A percentile compares a stretch with the other conserved stretches of the same genome.
These are phyloP conservation scores for Petromus typicus DNA, from an alignment of 2,113 vertebrate species.

Conservation along the genomic window DNA sequence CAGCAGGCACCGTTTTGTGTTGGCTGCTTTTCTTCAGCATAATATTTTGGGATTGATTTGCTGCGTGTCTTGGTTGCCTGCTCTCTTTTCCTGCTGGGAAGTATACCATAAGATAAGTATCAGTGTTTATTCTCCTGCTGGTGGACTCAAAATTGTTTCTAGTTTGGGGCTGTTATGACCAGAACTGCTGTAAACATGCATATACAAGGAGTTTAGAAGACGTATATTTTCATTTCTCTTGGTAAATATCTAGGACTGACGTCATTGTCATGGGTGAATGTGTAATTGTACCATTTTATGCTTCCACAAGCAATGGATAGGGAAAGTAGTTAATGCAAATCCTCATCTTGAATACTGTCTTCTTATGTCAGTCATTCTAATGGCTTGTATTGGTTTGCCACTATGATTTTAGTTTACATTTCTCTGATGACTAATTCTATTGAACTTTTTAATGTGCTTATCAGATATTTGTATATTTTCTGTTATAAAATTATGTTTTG, in stretches of 20 bases:
- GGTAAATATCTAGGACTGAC: background rate
- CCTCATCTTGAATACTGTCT: background rate
- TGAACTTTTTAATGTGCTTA: background rate
- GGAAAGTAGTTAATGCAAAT: background rate
- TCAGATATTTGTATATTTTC: background rate
- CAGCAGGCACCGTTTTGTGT: background rate
- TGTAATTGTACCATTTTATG: background rate
- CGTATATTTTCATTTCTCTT: slow-evolving; percentile 29
- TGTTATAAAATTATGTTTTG: background rate
- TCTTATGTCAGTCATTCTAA: background rate
- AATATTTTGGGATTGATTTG: background rate
- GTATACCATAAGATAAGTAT: background rate
- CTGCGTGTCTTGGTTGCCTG: background rate
- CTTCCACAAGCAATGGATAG: background rate
- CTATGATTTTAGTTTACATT: background rate
- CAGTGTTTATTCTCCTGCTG: slow-evolving; percentile 24
- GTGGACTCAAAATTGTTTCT: background rate
- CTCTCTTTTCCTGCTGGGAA: background rate
- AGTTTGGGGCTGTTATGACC: background rate
- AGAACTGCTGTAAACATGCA: slow-evolving; percentile 20
- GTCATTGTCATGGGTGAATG: background rate
- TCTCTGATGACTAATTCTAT: background rate
- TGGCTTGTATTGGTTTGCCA: background rate
- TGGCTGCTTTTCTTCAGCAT: background rate
- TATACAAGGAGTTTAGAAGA: background rate